These are phyloP conservation scores for Chaetodon auriga DNA, from an alignment of 2,113 vertebrate species.

Conservation along the genomic window DNA sequence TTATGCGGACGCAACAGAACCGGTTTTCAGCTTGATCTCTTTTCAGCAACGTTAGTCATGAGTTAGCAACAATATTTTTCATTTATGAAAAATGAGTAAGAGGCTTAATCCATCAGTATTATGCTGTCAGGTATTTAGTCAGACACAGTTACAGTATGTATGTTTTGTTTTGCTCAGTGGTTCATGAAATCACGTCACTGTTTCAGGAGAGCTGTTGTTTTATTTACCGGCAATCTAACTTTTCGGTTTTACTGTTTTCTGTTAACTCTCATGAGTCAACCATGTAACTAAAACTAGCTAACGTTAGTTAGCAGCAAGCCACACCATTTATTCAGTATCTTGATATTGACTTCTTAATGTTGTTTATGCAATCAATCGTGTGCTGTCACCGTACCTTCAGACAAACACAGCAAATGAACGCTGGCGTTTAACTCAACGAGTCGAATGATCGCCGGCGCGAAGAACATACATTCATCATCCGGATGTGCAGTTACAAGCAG, in stretches of 20 bases:
- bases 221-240: not conserved
- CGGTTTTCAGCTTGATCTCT: not conserved
- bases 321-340: not conserved
- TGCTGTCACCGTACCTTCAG: slow-evolving; percentile 88
- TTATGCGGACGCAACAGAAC: not conserved
- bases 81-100: too few relatives aligned
- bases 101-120: not conserved
- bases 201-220: not conserved
- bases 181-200: not conserved
- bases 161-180: not conserved
- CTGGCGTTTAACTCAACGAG: slow-evolving; percentile 80
- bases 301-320: not conserved
- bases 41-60: not conserved
- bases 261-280: not conserved
- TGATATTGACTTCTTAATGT: not conserved
- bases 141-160: not conserved
- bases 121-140: not conserved
- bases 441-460: slow-evolving; percentile 90
- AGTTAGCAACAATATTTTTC: not conserved
- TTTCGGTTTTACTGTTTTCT: not conserved
- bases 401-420: slow-evolving; percentile 91
- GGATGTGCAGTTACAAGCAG: slow-evolving; percentile 94
- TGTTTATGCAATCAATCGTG: not conserved
- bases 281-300: not conserved
- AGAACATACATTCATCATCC: slow-evolving; percentile 98